These are phyloP conservation scores for Uria aalge DNA, from an alignment of 2,113 vertebrate species.

Conservation along the genomic window DNA sequence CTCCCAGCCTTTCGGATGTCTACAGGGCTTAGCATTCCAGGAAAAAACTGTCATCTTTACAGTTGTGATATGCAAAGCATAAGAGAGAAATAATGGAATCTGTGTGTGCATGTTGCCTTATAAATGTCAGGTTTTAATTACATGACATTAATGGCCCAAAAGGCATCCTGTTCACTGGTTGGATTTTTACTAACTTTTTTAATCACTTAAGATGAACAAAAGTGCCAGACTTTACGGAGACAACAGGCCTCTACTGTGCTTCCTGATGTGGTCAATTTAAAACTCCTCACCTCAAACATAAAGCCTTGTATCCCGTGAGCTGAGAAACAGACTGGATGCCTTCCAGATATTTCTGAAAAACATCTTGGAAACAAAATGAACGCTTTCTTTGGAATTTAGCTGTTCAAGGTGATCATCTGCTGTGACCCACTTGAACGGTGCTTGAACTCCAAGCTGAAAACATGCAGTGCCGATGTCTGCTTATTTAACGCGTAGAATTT, in stretches of 20 bases:
- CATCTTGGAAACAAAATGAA: neutral
- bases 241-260: neutral
- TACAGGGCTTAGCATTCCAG: neutral
- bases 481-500: neutral
- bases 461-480: fast-evolving
- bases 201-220: neutral
- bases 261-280: neutral
- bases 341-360: constrained; percentile 9
- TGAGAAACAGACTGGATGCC: neutral
- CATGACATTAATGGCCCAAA: neutral
- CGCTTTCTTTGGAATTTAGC: neutral
- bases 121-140: neutral
- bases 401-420: constrained; percentile 2
- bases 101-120: neutral
- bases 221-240: neutral
- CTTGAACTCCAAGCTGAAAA: neutral
- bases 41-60: neutral
- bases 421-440: neutral
- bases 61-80: neutral
- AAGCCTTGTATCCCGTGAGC: neutral
- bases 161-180: neutral
- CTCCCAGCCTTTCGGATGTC: neutral
- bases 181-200: neutral
- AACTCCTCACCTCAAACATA: neutral
- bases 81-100: neutral